Percentiles rank a stretch among this genome's conserved stretches.
Evolutionary conservation across 2,888 invertebrate genomes (phyloP).

Genomic region (Corbicula japonica): DNA sequence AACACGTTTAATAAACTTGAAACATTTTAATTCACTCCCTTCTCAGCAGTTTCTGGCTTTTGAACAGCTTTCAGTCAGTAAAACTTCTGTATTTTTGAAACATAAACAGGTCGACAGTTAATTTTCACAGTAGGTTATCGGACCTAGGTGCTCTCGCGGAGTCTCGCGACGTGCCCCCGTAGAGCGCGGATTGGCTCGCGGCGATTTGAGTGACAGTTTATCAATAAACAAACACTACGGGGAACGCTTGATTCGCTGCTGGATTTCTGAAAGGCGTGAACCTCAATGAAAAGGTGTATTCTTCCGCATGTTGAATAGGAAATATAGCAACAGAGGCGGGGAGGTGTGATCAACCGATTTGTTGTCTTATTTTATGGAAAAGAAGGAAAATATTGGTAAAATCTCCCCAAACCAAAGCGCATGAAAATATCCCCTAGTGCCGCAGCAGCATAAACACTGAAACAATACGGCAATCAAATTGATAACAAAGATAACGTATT

Average conservation of each 20-base stretch:
- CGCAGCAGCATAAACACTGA: slow-evolving; percentile 4
- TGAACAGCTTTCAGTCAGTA: slow-evolving; percentile 63
- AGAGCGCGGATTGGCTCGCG: slow-evolving; percentile 67
- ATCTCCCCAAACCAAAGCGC: slow-evolving; percentile 16
- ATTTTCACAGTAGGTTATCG: slow-evolving; percentile 66
- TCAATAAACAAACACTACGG: slow-evolving; percentile 64
- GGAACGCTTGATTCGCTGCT: slow-evolving; percentile 63
- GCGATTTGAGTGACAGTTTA: slow-evolving; percentile 67
- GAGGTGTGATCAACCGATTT: slow-evolving; percentile 15
- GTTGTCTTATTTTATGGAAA: slow-evolving; percentile 42
- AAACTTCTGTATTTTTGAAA: slow-evolving; percentile 66
- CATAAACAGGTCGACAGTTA: slow-evolving; percentile 69
- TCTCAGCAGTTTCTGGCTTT: slow-evolving; percentile 58
- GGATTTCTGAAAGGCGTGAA: slow-evolving; percentile 53
- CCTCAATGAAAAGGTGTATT: slow-evolving; percentile 50
- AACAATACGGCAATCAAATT: slow-evolving; percentile 24
- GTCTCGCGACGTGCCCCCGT: slow-evolving; percentile 56
- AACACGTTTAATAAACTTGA: slow-evolving; percentile 61
- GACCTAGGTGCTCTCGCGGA: slow-evolving; percentile 60
- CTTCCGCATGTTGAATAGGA: slow-evolving; percentile 45
- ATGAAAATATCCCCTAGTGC: slow-evolving; percentile 8
- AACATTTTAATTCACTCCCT: slow-evolving; percentile 64
- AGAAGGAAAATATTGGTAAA: slow-evolving; percentile 38
- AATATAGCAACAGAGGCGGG: slow-evolving; percentile 12
- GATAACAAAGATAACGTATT: slow-evolving; percentile 27